phyloP scores from a whole-genome alignment of 2,888 invertebrate species.

The Aleiodes leptofemur region DNA sequence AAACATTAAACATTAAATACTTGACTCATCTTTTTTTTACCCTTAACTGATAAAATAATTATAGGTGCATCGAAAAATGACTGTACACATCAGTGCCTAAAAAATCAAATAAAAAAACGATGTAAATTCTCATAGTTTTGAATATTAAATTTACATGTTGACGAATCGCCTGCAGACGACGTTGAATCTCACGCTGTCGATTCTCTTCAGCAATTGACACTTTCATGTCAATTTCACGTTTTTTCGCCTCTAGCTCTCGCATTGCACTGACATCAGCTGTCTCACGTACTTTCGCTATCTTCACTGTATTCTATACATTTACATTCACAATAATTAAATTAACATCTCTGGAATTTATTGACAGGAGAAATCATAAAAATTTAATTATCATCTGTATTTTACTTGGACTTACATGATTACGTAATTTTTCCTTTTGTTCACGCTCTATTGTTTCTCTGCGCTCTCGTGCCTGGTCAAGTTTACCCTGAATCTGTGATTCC shows the following conservation, averaged over 20 bases:
- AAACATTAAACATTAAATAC: no score
- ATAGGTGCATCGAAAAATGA: conserved; percentile 1
- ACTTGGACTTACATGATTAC: conserved; percentile 82
- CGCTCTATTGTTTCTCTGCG: conserved; percentile 86
- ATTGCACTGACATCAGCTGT: conserved; percentile 81
- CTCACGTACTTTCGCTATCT: conserved; percentile 82
- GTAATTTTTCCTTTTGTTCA: conserved; percentile 86
- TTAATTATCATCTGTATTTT: not conserved
- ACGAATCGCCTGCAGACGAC: conserved; percentile 89
- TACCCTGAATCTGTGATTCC: conserved; percentile 83
- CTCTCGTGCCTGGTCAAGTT: conserved; percentile 82
- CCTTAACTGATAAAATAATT: no score
- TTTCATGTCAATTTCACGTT: conserved; percentile 80
- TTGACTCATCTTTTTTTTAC: no score
- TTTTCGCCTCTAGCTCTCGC: conserved; percentile 80
- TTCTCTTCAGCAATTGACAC: conserved; percentile 89
- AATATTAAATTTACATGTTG: conserved; percentile 81
- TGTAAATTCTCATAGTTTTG: conserved; percentile 19
- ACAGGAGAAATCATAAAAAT: conserved; percentile 25
- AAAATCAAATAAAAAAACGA: conserved; percentile 42
- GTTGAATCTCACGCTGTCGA: conserved; percentile 89
- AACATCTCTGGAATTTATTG: conserved; percentile 7
- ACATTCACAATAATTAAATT: conserved; percentile 42
- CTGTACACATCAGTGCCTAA: conserved; percentile 32
- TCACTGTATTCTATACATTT: conserved; percentile 79